These are phyloP conservation scores for Tetranychus truncatus DNA, from an alignment of 2,888 invertebrate species.

Conservation along the genomic window DNA sequence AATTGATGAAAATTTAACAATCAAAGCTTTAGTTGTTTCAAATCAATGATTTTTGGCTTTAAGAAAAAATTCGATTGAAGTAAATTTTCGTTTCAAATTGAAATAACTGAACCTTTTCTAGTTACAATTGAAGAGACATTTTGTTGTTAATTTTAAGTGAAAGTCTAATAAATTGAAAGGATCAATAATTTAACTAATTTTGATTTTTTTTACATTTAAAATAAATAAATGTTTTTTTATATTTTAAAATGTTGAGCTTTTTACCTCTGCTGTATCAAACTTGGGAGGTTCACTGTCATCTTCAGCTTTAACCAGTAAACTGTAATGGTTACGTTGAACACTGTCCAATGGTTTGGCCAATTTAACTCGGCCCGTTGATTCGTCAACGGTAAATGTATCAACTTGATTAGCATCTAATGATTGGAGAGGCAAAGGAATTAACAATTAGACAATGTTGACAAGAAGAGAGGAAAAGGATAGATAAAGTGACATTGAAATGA, in stretches of 20 bases:
- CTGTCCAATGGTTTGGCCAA: constrained; percentile 29
- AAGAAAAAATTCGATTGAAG: too few relatives aligned
- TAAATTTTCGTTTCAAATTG: too few relatives aligned
- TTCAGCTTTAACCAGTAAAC: constrained; percentile 27
- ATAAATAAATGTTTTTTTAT: neutral
- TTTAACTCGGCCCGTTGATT: constrained; percentile 28
- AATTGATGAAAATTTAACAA: neutral
- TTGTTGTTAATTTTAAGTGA: too few relatives aligned
- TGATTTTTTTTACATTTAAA: neutral
- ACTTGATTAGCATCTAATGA: constrained; percentile 23
- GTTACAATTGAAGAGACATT: too few relatives aligned
- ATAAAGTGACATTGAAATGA: neutral
- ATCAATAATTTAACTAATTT: too few relatives aligned
- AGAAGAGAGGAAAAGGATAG: neutral
- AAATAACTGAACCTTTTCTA: too few relatives aligned
- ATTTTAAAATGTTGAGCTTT: neutral
- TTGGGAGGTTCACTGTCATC: constrained; percentile 29
- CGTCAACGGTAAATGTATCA: constrained; percentile 28
- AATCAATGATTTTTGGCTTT: too few relatives aligned
- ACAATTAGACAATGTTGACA: constrained; percentile 8
- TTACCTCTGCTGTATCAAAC: constrained; percentile 28
- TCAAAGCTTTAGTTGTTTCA: neutral
- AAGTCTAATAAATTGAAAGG: too few relatives aligned
- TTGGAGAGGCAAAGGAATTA: neutral
- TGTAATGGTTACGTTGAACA: constrained; percentile 28